phyloP scores from a whole-genome alignment of 1,140 invertebrate genomes.

The Phortica variegata region DNA sequence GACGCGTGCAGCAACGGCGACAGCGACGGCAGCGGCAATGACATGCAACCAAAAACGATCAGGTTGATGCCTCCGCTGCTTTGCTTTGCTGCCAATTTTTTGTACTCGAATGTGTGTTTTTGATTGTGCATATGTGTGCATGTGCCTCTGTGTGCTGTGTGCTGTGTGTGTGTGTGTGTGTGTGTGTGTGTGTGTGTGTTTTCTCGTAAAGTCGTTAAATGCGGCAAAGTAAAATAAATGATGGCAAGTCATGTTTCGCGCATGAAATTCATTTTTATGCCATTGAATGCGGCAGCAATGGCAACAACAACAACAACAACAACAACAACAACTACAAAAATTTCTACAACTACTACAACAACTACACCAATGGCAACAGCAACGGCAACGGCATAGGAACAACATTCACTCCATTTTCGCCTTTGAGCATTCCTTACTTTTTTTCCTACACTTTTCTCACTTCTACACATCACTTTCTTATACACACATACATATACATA shows the following conservation, averaged over 20 bases:
- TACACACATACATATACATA: too few relatives aligned
- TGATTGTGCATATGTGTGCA: slow-evolving; percentile 4
- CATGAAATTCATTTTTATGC: slow-evolving; percentile 53
- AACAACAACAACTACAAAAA: neutral
- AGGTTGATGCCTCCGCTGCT: too few relatives aligned
- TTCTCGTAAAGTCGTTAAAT: slow-evolving; percentile 48
- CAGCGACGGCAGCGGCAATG: too few relatives aligned
- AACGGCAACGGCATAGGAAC: too few relatives aligned
- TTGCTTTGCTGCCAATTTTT: too few relatives aligned
- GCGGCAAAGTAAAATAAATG: slow-evolving; percentile 54
- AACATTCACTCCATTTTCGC: too few relatives aligned
- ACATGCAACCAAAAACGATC: too few relatives aligned
- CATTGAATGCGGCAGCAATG: slow-evolving; percentile 10
- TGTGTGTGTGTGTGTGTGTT: slow-evolving; percentile 1
- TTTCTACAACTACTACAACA: neutral
- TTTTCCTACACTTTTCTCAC: too few relatives aligned
- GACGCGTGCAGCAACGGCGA: too few relatives aligned
- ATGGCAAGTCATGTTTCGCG: slow-evolving; percentile 49
- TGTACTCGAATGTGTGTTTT: slow-evolving; percentile 17
- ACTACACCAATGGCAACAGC: neutral
- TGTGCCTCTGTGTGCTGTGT: slow-evolving; percentile 16
- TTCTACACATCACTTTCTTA: too few relatives aligned
- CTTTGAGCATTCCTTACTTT: too few relatives aligned
- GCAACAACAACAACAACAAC: neutral
- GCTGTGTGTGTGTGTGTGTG: slow-evolving; percentile 16